phyloP scores from a whole-genome alignment of 2,797 vertebrate species.

The Myiotriccus ornatus region DNA sequence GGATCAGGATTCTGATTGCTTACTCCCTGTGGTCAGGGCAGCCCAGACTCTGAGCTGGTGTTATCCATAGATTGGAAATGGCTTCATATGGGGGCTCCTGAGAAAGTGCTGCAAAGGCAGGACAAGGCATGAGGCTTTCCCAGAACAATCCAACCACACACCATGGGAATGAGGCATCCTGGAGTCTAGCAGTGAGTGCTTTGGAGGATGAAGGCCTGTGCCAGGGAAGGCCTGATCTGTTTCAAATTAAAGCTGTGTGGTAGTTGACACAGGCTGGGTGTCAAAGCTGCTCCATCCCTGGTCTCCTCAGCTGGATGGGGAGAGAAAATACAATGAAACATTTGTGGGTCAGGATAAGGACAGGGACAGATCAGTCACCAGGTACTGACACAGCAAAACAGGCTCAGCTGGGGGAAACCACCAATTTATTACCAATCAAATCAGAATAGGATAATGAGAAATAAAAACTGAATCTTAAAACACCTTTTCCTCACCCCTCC shows the following conservation, averaged over 20 bases:
- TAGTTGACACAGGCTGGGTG: too few species aligned
- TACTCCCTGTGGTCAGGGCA: background rate
- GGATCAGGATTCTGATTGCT: background rate
- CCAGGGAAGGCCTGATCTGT: background rate
- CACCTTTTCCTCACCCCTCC: background rate
- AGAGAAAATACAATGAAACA: background rate
- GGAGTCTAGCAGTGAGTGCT: background rate
- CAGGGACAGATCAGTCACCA: background rate
- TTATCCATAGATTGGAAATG: background rate
- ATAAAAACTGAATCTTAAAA: background rate
- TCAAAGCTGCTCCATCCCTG: background rate
- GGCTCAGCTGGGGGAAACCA: rapidly evolving
- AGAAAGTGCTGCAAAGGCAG: background rate
- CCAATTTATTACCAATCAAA: background rate
- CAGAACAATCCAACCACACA: background rate
- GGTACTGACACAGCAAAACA: background rate
- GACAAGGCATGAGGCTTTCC: background rate
- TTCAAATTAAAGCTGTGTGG: background rate
- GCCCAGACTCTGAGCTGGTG: background rate
- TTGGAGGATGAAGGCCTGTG: background rate
- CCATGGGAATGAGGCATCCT: background rate
- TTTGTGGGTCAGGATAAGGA: rapidly evolving
- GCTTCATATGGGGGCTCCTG: background rate
- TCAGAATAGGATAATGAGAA: background rate
- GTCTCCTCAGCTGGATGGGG: background rate